Base-by-base conservation (phyloP, 2,797 vertebrate genomes). In the Hippocampus kuda region DNA sequence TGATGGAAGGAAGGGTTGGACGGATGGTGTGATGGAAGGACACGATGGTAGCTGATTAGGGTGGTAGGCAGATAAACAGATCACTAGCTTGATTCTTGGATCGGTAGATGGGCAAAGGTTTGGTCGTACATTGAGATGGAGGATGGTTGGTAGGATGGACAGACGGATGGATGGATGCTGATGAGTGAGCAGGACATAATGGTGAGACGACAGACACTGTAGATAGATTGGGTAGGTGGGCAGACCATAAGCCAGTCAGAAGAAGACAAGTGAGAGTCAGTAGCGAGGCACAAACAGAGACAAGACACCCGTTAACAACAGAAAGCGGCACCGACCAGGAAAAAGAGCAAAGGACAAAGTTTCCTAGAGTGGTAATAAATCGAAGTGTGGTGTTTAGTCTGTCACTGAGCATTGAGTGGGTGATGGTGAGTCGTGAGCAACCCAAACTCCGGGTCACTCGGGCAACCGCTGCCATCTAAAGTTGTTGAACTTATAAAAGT, bases 401-500 rank as follows among this genome's bases (percentile, higher is more conserved):
- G 74, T 70, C 57, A 66, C 75, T 81, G 74, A 74, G 71, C 65
- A 48, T 69, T 65, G 78, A 68, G 8, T 10, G n/a, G n/a, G 53
- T 56, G 49, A 51, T 6, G 20, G 56, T 7, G 26, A 27, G 13
- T 26, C 56, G 26, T 59, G 13, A 34, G 18, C 30, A 7, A 18
- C 59, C 30, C 8, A 82, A 79, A 85, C 80, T 74, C 73, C 65
- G 83, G 80, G 77, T 85, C 81, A 81, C 62, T 6, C 1, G 66
- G 69, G 76, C 76, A 78, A 83, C 74, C 75, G 77, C 72, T 78
- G 77, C 75, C 70, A 71, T 69, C 85, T 65, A 67, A 69, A 70
- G 70, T 72, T 78, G 70, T 81, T 77, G 72, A 84, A 84, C 75
- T 83, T 72, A 34, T 73, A 27, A 71, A 80, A 83, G 75, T 60